Base-by-base conservation (phyloP, 2,797 vertebrate species). In the Lacerta agilis region DNA sequence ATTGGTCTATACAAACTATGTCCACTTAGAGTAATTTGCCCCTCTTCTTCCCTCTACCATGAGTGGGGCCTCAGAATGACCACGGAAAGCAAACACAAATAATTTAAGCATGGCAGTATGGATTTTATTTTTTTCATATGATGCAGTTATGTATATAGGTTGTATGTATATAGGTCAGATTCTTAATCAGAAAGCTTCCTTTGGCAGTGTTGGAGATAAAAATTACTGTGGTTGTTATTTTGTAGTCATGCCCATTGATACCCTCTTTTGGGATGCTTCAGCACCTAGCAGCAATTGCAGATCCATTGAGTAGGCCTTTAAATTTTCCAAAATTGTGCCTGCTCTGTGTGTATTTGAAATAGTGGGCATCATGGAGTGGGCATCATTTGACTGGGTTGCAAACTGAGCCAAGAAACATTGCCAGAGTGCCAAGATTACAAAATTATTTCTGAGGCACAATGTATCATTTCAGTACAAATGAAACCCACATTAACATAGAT, bases 401-500 rank as follows among this genome's bases (percentile, higher is more conserved):
- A 75, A 67, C 18, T 10, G 75, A 15, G 84, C 13, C 55, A 4
- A 0, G 58, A 64, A 4, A 2, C 38, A 80, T 13, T 61, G 58
- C 23, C 58, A 41, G 58, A 15, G 77, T 13, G 36, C 25, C 0
- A 45, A 85, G 4, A 41, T 75, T 29, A 1, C 0, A 27, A 25
- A 45, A 25, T 75, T 41, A 64, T 69, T 86, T 84, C 79, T 3
- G n/a, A 87, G 81, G 2, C 79, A 87, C 25, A 45, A 66, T 3
- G 43, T 79, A 2, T 38, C 1, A 73, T 94, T 92, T 90, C 41
- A 89, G 58, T 82, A 86, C 36, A 86, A 90, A 36, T 77, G 89
- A 82, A 71, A 85, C 90, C 87, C 38, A 6, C 89, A 90, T 86
- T 29, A 89, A 8, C 77, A 43, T 89, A 87, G 58, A 87, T 92